These are phyloP conservation scores for Apodemia zela DNA, from an alignment of 2,888 invertebrate species.

Conservation along the genomic window DNA sequence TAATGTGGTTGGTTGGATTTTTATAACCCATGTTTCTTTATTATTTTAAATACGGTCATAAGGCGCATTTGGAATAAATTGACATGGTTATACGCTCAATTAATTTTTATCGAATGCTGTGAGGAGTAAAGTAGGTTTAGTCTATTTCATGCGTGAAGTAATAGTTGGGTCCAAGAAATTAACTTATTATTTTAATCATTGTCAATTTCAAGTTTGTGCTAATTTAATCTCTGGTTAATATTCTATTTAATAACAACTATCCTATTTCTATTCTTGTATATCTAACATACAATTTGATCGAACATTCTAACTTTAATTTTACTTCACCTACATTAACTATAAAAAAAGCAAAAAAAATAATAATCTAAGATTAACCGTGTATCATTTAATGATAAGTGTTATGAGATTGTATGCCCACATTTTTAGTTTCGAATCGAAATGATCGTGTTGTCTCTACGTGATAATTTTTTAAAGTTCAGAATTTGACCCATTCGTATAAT, in stretches of 20 bases:
- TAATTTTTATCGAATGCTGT: not conserved
- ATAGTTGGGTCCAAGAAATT: not conserved
- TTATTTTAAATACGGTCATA: too few relatives aligned
- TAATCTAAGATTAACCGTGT: not conserved
- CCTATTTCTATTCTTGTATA: not conserved
- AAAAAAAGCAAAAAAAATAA: not conserved
- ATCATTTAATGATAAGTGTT: not conserved
- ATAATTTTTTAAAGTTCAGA: not conserved
- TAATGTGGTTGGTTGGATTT: too few relatives aligned
- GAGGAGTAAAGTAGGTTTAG: not conserved
- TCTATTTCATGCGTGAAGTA: not conserved
- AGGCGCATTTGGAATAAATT: slow-evolving; percentile 5
- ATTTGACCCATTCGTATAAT: too few relatives aligned
- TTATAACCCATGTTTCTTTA: too few relatives aligned
- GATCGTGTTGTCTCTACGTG: not conserved
- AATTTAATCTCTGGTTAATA: not conserved
- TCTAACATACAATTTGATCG: not conserved
- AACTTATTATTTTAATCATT: slow-evolving; percentile 1
- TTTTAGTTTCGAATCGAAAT: not conserved
- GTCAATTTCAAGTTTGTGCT: not conserved
- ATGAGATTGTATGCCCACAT: not conserved
- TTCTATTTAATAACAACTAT: not conserved
- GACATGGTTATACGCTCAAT: not conserved
- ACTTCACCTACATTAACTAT: not conserved
- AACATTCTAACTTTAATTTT: not conserved